phyloP scores from a whole-genome alignment of 2,113 vertebrate species.

The Platichthys flesus region DNA sequence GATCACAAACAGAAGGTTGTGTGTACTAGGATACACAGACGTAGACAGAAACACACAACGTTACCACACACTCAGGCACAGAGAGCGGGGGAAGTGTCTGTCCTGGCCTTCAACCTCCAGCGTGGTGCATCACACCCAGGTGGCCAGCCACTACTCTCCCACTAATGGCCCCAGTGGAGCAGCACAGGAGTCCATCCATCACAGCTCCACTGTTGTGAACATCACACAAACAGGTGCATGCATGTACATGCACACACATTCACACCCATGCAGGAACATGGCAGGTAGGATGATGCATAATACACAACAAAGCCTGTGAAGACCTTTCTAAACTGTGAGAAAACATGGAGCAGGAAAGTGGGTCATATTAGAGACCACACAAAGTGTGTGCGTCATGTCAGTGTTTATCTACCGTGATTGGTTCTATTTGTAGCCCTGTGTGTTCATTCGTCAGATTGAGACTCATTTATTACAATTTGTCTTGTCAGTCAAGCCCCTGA shows the following conservation, averaged over 20 bases:
- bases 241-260: not conserved
- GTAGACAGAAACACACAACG: not conserved
- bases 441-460: constrained; percentile 40
- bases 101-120: constrained; percentile 60
- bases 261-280: not conserved
- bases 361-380: constrained; percentile 26
- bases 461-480: constrained; percentile 70
- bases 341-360: constrained; percentile 5
- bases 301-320: not conserved
- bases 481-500: constrained; percentile 69
- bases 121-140: constrained; percentile 45
- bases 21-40: not conserved
- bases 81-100: constrained; percentile 19
- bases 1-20: not conserved
- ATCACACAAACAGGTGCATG: constrained; percentile 23
- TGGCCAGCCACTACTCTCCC: constrained; percentile 58
- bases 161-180: constrained; percentile 71
- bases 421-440: constrained; percentile 42
- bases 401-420: constrained; percentile 59
- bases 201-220: constrained; percentile 21
- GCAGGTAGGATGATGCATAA: not conserved
- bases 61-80: not conserved
- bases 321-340: not conserved
- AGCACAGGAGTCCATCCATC: constrained; percentile 68
- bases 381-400: constrained; percentile 37